These are phyloP conservation scores for Tadarida brasiliensis DNA, from an alignment of 2,797 vertebrate genomes.

Conservation along the genomic window DNA sequence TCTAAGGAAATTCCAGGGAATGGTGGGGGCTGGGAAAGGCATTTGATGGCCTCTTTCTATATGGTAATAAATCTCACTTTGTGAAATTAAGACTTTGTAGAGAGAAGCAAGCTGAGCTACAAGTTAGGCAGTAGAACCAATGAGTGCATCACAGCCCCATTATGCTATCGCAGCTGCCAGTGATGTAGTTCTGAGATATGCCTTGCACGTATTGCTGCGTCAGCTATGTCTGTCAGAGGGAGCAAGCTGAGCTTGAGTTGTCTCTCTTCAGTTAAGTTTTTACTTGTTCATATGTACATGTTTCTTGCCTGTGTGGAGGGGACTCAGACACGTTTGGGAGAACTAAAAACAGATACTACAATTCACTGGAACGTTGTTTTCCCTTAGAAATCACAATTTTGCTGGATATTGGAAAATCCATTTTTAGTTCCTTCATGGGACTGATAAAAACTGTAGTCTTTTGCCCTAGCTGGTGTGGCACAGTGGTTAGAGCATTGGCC, in stretches of 20 bases:
- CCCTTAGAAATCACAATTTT: constrained; percentile 16
- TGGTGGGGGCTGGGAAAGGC: not conserved
- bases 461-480: too few relatives aligned
- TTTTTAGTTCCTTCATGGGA: not conserved
- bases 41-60: not conserved
- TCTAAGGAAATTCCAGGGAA: not conserved
- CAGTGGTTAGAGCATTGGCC: too few relatives aligned
- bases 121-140: not conserved
- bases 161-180: not conserved
- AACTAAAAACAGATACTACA: not conserved
- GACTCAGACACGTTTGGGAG: not conserved
- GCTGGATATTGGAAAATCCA: not conserved
- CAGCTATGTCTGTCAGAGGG: not conserved
- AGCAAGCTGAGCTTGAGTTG: not conserved
- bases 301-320: not conserved
- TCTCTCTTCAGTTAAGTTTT: not conserved
- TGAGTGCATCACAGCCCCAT: not conserved
- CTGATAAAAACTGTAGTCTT: not conserved
- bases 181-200: not conserved
- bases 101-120: not conserved
- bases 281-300: not conserved
- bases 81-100: constrained; percentile 37
- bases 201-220: not conserved
- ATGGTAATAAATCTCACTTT: not conserved
- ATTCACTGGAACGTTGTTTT: not conserved